phyloP scores from a whole-genome alignment of 2,113 vertebrate species.

The Oplegnathus fasciatus region DNA sequence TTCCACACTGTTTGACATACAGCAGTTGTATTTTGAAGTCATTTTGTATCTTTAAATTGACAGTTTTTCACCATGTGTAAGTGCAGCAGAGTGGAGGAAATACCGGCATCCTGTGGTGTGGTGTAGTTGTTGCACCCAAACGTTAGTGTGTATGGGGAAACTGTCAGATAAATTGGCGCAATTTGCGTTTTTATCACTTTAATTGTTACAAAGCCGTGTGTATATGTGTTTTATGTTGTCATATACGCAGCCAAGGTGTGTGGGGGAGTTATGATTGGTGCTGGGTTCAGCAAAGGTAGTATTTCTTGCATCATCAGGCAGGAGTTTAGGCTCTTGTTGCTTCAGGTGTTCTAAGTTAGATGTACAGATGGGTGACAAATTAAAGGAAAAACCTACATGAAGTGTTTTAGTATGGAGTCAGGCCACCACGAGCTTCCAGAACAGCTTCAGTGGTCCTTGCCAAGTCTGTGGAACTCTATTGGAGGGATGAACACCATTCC shows the following conservation, averaged over 20 bases:
- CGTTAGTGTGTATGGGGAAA: neutral
- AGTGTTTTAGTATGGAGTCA: too few species aligned
- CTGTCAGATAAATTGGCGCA: neutral
- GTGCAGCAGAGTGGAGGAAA: constrained; percentile 40
- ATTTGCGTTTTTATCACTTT: neutral
- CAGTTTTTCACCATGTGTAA: neutral
- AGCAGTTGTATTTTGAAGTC: neutral
- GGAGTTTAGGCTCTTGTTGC: neutral
- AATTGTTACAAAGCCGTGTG: neutral
- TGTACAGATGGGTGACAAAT: too few species aligned
- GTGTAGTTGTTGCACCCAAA: constrained; percentile 29
- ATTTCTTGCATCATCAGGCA: neutral
- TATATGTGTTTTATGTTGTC: neutral
- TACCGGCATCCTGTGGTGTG: constrained; percentile 66
- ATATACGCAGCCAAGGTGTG: neutral
- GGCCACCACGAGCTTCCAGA: too few species aligned
- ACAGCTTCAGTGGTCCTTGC: too few species aligned
- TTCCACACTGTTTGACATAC: neutral
- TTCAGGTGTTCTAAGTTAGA: neutral
- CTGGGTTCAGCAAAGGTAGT: too few species aligned
- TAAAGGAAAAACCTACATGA: too few species aligned
- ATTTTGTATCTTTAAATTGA: neutral
- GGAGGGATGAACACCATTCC: too few species aligned
- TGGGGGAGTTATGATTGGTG: too few species aligned
- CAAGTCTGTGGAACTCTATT: too few species aligned